Percentiles rank a stretch among this genome's conserved stretches.
Evolutionary conservation across 35 echinoderm and acorn worm genomes (phyloP).

Genomic region (Stichopus chloronotus): DNA sequence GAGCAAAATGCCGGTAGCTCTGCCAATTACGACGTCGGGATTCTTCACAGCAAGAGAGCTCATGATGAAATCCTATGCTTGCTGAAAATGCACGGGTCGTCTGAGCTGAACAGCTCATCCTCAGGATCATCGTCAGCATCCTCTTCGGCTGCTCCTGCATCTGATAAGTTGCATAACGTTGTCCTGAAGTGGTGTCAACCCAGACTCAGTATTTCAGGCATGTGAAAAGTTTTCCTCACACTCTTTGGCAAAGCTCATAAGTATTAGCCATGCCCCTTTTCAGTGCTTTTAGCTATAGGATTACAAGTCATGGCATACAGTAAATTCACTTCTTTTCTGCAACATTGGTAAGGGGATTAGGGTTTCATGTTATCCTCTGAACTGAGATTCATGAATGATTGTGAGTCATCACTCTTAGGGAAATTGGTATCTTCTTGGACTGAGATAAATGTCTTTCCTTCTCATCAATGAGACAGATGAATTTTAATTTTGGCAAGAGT

Average conservation of each 20-base stretch:
- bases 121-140: conserved; percentile 16
- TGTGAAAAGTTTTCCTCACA: neutral
- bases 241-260: neutral
- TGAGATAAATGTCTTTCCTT: too few relatives aligned
- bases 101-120: conserved; percentile 41
- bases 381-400: too few relatives aligned
- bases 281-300: neutral
- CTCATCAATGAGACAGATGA: too few relatives aligned
- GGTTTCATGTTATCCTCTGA: too few relatives aligned
- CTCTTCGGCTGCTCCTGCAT: neutral
- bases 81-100: conserved; percentile 32
- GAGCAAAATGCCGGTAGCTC: conserved; percentile 95
- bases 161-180: conserved; percentile 33
- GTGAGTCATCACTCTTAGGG: too few relatives aligned
- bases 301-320: neutral
- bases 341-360: too few relatives aligned
- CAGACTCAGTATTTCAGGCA: conserved; percentile 60
- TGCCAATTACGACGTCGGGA: conserved; percentile 94
- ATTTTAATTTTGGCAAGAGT: too few relatives aligned
- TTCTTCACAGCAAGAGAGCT: conserved; percentile 72
- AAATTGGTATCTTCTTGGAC: too few relatives aligned
- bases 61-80: conserved; percentile 78
- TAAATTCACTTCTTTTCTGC: neutral
- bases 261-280: neutral
- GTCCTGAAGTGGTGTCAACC: conserved; percentile 95